phyloP scores from a whole-genome alignment of 2,113 vertebrate genomes.

The Rutilus rutilus region DNA sequence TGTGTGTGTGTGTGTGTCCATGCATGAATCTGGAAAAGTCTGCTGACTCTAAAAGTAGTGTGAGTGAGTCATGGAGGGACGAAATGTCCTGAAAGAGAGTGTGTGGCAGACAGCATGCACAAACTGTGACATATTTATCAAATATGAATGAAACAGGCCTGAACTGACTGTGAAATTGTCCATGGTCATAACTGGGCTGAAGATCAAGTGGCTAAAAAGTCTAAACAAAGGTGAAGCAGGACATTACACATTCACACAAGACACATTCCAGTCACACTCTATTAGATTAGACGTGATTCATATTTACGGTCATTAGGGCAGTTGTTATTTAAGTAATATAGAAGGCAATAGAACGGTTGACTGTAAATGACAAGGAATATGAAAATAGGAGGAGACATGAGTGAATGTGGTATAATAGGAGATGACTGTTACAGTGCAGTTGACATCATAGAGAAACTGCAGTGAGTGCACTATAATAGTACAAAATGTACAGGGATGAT shows the following conservation, averaged over 20 bases:
- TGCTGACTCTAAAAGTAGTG: background rate
- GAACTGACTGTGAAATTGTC: background rate
- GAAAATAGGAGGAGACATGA: background rate
- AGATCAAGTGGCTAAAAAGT: background rate
- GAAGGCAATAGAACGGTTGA: background rate
- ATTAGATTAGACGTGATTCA: background rate
- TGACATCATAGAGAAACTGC: background rate
- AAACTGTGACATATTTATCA: slow-evolving; percentile 19
- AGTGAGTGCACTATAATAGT: background rate
- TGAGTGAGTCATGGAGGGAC: background rate
- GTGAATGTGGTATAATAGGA: background rate
- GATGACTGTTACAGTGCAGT: background rate
- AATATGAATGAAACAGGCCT: background rate
- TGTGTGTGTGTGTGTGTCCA: background rate
- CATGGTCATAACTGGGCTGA: background rate
- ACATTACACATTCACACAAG: background rate
- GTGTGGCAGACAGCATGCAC: background rate
- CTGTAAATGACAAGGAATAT: background rate
- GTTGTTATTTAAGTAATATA: background rate
- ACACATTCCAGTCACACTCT: slow-evolving; percentile 34
- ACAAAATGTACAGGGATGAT: background rate
- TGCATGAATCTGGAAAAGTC: slow-evolving; percentile 1
- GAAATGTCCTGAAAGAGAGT: background rate
- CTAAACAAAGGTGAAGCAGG: background rate
- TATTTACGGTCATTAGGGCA: background rate